phyloP scores from a whole-genome alignment of 2,113 vertebrate genomes.

The Mixornis gularis region DNA sequence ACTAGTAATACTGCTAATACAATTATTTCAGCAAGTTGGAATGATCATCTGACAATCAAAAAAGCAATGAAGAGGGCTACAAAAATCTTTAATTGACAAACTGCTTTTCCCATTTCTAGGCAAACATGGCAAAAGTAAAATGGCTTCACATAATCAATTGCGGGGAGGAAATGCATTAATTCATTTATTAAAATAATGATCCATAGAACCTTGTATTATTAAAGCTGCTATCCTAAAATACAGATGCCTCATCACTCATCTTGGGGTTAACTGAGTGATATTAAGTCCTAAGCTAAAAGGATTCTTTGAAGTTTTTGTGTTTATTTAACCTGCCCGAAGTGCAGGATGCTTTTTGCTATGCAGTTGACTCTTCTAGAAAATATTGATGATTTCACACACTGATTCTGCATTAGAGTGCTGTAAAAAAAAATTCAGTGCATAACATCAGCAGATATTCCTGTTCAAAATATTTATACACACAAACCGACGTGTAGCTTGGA shows the following conservation, averaged over 20 bases:
- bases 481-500: background rate
- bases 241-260: background rate
- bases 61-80: background rate
- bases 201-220: background rate
- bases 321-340: background rate
- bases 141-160: background rate
- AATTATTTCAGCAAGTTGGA: background rate
- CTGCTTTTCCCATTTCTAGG: background rate
- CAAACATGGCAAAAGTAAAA: background rate
- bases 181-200: background rate
- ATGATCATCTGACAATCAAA: background rate
- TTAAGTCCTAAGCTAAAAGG: background rate
- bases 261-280: background rate
- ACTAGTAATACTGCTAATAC: background rate
- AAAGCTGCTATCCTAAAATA: background rate
- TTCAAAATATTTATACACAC: background rate
- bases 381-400: background rate
- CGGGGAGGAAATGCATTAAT: fast-evolving
- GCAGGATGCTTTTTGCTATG: background rate
- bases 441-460: background rate
- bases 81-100: background rate
- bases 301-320: background rate
- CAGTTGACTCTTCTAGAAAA: background rate
- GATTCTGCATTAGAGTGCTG: background rate
- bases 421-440: background rate